A percentile compares a stretch with the other conserved stretches of the same genome.
Conservation (phyloP, 2,113 vertebrate genomes). For the Montifringilla adamsi region DNA sequence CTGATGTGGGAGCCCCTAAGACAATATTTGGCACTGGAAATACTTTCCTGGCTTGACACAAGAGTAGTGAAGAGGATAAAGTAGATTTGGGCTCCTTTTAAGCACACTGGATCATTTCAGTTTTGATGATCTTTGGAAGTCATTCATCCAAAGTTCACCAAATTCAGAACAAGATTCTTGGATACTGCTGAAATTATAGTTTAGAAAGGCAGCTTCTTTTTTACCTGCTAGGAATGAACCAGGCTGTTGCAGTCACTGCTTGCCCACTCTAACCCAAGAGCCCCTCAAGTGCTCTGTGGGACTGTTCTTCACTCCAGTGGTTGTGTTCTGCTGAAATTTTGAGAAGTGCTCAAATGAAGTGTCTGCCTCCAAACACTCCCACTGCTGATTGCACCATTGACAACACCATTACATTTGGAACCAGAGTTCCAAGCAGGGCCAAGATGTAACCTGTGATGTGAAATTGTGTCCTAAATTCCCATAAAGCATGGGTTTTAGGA, state of each 20-base stretch:
- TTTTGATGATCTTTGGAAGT: not conserved
- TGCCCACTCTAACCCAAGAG: not conserved
- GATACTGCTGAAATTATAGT: accelerated
- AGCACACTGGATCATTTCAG: accelerated
- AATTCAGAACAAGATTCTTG: not conserved
- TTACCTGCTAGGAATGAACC: not conserved
- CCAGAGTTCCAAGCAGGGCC: not conserved
- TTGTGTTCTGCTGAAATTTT: not conserved
- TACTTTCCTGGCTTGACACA: not conserved
- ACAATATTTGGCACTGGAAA: not conserved
- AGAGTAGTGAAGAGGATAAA: not conserved
- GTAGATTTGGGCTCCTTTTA: not conserved
- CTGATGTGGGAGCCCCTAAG: not conserved
- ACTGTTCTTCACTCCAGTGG: not conserved
- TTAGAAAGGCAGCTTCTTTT: not conserved
- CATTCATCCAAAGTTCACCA: not conserved
- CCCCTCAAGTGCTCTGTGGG: accelerated
- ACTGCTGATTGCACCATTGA: not conserved
- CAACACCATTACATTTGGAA: not conserved
- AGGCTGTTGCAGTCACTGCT: not conserved
- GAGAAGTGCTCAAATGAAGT: not conserved
- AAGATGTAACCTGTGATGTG: not conserved
- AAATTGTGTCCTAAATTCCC: not conserved
- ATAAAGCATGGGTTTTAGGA: not conserved
- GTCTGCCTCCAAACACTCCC: not conserved